Base-by-base conservation (phyloP, 2,113 vertebrate genomes). In the Muntiacus reevesi region DNA sequence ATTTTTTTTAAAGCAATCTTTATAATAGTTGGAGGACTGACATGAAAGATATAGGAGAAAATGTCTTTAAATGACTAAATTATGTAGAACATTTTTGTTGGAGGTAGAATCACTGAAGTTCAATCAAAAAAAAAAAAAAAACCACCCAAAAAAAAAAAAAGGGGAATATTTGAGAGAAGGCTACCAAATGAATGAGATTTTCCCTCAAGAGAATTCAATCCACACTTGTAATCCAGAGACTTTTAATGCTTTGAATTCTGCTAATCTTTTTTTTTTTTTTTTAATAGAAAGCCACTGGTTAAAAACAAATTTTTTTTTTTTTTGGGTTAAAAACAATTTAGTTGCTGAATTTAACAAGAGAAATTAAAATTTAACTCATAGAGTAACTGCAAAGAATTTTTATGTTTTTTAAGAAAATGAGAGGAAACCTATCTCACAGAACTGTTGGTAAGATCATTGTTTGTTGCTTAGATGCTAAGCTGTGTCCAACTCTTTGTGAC, bases 351-450 rank as follows among this genome's bases (percentile, higher is more conserved):
- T 3, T 30, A 92, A 87, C 7, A 89, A 95, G 71, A 86, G n/a
- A 96, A 94, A 55, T 47, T 94, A 94, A 92, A 89, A 79, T 57
- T 82, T 12, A 59, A 95, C 55, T 92, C 87, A 84, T 2, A 83
- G 57, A 71, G 9, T 7, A 83, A 95, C 36, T 95, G n/a, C 23
- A 94, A 91, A 82, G 1, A 95, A 50, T 57, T 87, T 83, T 92
- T 90, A 14, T 50, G 25, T 86, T 54, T 95, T 91, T 88, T 59
- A 85, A 88, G 78, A 92, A 96, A 94, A 93, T 62, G 19, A 93
- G 40, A 87, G 40, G 67, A 96, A 91, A 86, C 7, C 59, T 50
- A 67, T 50, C 74, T 89, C 45, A 94, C 13, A 85, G 79, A 83
- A 60, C 54, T 55, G 4, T 50, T 78, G 57, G 45, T 40, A 91